Conservation (phyloP, 2,797 vertebrate species). For the Phalanger gymnotis region DNA sequence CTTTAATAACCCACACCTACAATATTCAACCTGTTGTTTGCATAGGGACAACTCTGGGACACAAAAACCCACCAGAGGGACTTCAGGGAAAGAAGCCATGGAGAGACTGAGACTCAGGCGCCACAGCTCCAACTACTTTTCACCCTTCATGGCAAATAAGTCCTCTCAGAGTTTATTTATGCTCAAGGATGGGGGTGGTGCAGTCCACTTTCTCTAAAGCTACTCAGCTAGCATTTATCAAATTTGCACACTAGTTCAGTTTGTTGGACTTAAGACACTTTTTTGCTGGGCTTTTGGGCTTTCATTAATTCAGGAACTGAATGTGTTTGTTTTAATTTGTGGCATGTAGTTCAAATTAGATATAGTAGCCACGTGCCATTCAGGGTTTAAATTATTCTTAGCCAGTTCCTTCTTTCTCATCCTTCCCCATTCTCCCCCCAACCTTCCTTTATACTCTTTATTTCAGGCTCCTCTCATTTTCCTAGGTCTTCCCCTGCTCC, state of each 20-base stretch:
- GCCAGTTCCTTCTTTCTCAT: conserved; percentile 11
- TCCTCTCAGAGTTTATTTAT: conserved; percentile 60
- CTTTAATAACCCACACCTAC: conserved; percentile 99
- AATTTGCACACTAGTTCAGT: neutral
- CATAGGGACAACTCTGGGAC: conserved; percentile 92
- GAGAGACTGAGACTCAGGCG: conserved; percentile 88
- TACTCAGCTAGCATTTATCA: neutral
- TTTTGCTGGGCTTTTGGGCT: neutral
- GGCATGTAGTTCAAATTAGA: conserved; percentile 47
- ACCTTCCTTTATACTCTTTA: neutral
- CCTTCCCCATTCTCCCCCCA: neutral
- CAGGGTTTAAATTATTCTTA: conserved; percentile 35
- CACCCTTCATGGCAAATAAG: conserved; percentile 72
- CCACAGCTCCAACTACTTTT: conserved; percentile 79
- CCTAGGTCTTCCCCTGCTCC: neutral
- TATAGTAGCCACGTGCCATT: conserved; percentile 35
- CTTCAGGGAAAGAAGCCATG: conserved; percentile 81
- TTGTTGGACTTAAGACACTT: neutral
- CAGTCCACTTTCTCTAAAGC: conserved; percentile 61
- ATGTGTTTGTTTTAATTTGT: conserved; percentile 68
- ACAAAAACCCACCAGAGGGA: conserved; percentile 87
- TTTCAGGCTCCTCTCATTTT: conserved; percentile 48
- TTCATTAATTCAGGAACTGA: conserved; percentile 47
- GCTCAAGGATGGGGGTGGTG: conserved; percentile 59
- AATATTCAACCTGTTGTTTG: conserved; percentile 99